Conservation (phyloP, 2,797 vertebrate genomes). For the Liasis olivaceus region DNA sequence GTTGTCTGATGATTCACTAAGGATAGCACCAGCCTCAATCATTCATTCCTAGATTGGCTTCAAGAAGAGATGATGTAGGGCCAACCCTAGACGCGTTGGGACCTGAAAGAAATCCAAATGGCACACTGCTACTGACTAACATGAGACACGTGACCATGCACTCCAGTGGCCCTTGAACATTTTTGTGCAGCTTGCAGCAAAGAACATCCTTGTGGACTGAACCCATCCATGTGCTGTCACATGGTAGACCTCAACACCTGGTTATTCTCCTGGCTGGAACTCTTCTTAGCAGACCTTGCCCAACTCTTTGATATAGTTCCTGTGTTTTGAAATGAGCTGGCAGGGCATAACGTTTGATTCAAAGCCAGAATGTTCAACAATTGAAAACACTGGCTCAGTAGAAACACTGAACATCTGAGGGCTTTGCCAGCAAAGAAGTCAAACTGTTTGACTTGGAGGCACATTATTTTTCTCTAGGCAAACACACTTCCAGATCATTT, state of each 20-base stretch:
- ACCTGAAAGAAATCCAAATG: background rate
- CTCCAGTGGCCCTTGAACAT: background rate
- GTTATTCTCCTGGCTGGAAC: background rate
- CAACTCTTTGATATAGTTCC: background rate
- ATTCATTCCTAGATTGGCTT: background rate
- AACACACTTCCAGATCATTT: slow-evolving; percentile 13
- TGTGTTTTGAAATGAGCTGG: background rate
- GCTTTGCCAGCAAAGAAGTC: slow-evolving; percentile 4
- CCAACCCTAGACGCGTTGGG: background rate
- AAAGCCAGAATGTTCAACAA: background rate
- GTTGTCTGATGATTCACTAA: background rate
- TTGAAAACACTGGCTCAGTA: background rate
- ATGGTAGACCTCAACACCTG: background rate
- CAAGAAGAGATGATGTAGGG: background rate
- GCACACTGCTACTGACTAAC: background rate
- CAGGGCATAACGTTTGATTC: background rate
- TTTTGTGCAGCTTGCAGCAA: background rate
- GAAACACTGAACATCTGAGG: background rate
- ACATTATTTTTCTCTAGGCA: background rate
- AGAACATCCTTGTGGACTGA: background rate
- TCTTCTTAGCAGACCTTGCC: background rate
- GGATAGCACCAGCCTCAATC: background rate
- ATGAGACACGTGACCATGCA: background rate
- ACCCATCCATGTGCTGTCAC: background rate
- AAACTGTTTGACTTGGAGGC: background rate